Conservation (phyloP, 2,888 invertebrate genomes). For the Troglohyphantes excavatus region DNA sequence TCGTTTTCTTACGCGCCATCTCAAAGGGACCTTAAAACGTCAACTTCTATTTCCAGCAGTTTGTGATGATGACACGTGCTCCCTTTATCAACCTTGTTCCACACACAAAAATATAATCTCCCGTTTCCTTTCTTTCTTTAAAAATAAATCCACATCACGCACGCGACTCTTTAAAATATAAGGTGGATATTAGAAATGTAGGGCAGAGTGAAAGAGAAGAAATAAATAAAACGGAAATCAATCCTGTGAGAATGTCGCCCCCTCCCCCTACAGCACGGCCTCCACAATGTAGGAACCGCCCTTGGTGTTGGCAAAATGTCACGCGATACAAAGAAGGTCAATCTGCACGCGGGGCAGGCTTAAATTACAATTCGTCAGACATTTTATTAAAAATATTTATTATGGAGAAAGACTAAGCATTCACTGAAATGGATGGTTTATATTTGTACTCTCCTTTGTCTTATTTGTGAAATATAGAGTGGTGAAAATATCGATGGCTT, state of each 20-base stretch:
- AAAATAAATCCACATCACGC: not conserved
- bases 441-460: no score
- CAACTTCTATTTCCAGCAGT: not conserved
- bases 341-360: no score
- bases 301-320: no score
- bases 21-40: not conserved
- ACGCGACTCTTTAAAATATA: not conserved
- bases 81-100: not conserved
- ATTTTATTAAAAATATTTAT: no score
- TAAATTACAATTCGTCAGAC: no score
- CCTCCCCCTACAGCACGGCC: not conserved
- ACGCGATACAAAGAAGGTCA: no score
- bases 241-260: not conserved
- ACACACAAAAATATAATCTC: not conserved
- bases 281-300: no score
- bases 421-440: no score
- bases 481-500: no score
- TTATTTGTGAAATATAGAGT: no score
- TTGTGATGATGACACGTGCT: not conserved
- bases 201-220: not conserved
- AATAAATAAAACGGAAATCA: not conserved
- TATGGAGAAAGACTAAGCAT: no score
- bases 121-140: not conserved
- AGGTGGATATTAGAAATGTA: not conserved
- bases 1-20: not conserved